A percentile compares a stretch with the other conserved stretches of the same genome.
Evolutionary conservation across 2,888 invertebrate genomes (phyloP).

Genomic region (Scaptomyza tumidula): DNA sequence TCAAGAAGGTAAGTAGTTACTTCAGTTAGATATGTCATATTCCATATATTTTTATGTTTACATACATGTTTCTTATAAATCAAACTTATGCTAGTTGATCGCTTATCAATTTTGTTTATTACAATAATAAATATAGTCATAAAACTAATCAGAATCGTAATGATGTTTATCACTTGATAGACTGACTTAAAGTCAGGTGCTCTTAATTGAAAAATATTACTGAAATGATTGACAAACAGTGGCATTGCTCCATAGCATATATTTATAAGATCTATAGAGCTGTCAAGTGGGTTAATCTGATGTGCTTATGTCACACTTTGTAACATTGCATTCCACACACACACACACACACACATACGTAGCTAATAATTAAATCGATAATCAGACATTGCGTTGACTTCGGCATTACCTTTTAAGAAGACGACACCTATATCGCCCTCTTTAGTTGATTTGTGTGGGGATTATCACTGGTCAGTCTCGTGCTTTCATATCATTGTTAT

Average conservation of each 20-base stretch:
- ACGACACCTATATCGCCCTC: neutral
- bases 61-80: no score
- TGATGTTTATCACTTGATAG: neutral
- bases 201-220: conserved; percentile 4
- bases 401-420: conserved; percentile 28
- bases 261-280: conserved; percentile 1
- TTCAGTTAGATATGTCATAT: neutral
- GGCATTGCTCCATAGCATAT: neutral
- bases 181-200: neutral
- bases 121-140: neutral
- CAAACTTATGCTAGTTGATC: neutral
- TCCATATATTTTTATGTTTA: no score
- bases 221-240: conserved; percentile 16
- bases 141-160: neutral
- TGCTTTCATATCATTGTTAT: conserved; percentile 42
- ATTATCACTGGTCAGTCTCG: conserved; percentile 50
- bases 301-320: conserved; percentile 38
- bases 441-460: neutral
- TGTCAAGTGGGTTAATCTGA: conserved; percentile 55
- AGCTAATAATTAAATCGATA: conserved; percentile 52
- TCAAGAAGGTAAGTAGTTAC: no score
- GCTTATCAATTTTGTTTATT: neutral
- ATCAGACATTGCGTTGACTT: conserved; percentile 35
- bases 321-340: conserved; percentile 19
- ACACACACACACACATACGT: neutral